These are phyloP conservation scores for Tragelaphus imberbis DNA, from an alignment of 2,113 vertebrate species.

Conservation along the genomic window DNA sequence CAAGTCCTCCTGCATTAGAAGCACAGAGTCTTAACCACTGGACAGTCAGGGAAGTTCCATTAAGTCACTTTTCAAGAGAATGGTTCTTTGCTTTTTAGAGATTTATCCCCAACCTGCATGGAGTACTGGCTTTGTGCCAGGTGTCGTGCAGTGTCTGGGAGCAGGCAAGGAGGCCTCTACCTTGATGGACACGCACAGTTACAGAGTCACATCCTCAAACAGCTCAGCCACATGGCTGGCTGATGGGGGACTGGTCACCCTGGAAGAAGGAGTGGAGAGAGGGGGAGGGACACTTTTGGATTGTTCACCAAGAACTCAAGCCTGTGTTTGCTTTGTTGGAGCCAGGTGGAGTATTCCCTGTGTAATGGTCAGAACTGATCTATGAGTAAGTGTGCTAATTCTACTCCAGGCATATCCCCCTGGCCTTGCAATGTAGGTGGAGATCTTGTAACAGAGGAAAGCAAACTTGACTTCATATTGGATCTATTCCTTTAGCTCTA, in stretches of 20 bases:
- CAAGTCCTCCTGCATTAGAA: neutral
- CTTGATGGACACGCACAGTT: accelerated
- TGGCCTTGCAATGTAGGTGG: neutral
- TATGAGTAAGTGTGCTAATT: neutral
- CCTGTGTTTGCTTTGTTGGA: neutral
- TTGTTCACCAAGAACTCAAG: neutral
- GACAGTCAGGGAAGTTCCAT: neutral
- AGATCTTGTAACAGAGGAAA: neutral
- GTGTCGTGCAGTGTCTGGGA: neutral
- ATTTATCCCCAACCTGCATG: neutral
- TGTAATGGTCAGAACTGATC: neutral
- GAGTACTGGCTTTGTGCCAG: neutral
- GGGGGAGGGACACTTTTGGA: neutral
- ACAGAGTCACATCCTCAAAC: neutral
- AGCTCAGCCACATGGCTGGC: neutral
- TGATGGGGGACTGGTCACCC: neutral
- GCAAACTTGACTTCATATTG: neutral
- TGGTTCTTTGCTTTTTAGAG: neutral
- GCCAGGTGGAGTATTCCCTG: neutral
- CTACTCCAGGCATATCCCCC: neutral
- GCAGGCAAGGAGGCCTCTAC: neutral
- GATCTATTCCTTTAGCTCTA: neutral
- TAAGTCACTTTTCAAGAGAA: neutral
- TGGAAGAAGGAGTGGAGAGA: neutral
- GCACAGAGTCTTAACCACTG: neutral